Evolutionary conservation across 2,888 invertebrate genomes (phyloP).

Genomic region (Asteroscopus sphinx): DNA sequence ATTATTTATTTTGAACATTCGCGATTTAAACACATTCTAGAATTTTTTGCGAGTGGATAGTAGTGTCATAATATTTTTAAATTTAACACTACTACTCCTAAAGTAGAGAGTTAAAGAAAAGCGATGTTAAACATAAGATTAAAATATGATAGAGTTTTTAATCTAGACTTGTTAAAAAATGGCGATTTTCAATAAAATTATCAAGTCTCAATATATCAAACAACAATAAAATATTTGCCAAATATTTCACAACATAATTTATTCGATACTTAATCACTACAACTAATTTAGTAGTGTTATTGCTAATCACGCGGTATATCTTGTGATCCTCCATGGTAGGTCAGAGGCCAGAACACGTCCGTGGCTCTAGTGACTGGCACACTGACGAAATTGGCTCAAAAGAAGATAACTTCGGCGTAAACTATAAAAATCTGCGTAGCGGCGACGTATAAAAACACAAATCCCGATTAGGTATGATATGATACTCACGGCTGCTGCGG

Average conservation of each 20-base stretch:
- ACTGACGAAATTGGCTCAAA: constrained; percentile 67
- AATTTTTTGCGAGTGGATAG: too few species aligned
- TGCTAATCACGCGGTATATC: constrained; percentile 50
- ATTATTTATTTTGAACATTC: too few species aligned
- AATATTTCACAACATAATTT: neutral
- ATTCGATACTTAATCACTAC: neutral
- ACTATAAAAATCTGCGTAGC: constrained; percentile 65
- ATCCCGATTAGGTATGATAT: constrained; percentile 64
- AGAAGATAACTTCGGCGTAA: constrained; percentile 63
- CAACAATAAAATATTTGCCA: too few species aligned
- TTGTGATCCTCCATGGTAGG: constrained; percentile 54
- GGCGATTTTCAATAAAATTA: too few species aligned
- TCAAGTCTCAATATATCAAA: too few species aligned
- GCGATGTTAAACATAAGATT: too few species aligned
- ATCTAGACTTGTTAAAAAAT: too few species aligned
- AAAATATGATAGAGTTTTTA: too few species aligned
- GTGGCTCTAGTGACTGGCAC: constrained; percentile 62
- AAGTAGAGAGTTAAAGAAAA: too few species aligned
- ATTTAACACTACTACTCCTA: too few species aligned
- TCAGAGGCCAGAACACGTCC: constrained; percentile 64
- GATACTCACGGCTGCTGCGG: constrained; percentile 27
- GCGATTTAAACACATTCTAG: too few species aligned
- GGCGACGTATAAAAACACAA: constrained; percentile 62
- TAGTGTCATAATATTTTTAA: too few species aligned
- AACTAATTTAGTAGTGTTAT: constrained; percentile 15